Evolutionary conservation across 2,113 vertebrate genomes (phyloP).

Genomic region (Tonatia bakeri): DNA sequence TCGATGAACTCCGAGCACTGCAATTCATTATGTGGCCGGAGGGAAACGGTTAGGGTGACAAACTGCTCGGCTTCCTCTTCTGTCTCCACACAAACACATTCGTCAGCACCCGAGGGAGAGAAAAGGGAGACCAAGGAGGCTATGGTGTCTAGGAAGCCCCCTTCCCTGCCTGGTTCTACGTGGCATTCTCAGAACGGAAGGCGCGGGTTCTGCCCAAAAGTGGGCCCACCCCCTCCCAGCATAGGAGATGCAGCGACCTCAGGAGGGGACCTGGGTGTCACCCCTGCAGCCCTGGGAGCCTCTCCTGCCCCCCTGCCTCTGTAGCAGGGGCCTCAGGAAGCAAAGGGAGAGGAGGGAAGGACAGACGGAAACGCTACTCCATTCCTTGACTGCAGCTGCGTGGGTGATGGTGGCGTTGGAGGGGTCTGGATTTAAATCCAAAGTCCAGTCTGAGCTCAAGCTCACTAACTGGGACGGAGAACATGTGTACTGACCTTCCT

Average conservation of each 20-base stretch:
- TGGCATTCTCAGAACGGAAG: not conserved
- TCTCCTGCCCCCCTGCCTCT: too few species aligned
- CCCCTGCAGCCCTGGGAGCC: not conserved
- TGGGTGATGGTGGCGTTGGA: not conserved
- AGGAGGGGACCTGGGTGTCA: not conserved
- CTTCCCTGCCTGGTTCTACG: not conserved
- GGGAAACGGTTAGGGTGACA: constrained; percentile 33
- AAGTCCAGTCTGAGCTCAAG: not conserved
- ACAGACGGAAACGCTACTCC: not conserved
- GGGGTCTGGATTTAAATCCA: not conserved
- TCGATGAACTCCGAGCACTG: constrained; percentile 32
- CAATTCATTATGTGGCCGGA: constrained; percentile 63
- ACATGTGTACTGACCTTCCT: accelerated
- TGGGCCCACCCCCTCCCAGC: not conserved
- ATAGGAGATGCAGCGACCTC: not conserved
- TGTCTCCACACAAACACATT: not conserved
- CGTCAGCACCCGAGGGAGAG: not conserved
- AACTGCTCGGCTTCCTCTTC: not conserved
- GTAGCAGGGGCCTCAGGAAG: not conserved
- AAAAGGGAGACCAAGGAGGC: not conserved
- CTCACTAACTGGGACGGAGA: too few species aligned
- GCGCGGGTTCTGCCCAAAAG: not conserved
- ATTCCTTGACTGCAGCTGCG: not conserved
- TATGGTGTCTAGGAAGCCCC: not conserved
- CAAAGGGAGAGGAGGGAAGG: not conserved